Base-by-base conservation (phyloP, 2,797 vertebrate species). In the Tympanoctomys barrerae region DNA sequence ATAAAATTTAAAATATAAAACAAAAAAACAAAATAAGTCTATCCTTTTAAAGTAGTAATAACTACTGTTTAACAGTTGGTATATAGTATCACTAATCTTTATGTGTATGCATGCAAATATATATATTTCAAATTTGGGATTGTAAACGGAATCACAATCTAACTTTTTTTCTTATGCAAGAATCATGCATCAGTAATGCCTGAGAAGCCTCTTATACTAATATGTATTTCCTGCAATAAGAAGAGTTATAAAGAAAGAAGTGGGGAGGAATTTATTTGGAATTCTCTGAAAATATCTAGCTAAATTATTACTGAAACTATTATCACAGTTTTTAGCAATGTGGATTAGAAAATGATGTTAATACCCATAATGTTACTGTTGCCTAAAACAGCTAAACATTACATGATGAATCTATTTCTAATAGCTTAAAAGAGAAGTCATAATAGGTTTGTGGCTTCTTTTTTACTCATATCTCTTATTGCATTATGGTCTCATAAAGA, bases 341-440 rank as follows among this genome's bases (percentile, higher is more conserved):
- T 94, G 42, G 3, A 49, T 87, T 21, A 92, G 83, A 92, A 36
- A 94, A 52, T 83, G 10, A 52, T 89, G 42, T 90, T 86, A 73
- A 66, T 75, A 26, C 1, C 31, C 28, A 31, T 31, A 70, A 49
- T 62, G 42, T 33, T 84, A 4, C 26, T 39, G 22, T 16, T 77
- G 31, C 22, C 42, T 82, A 92, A 57, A 54, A 73, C 54, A 73
- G 11, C 33, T 59, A 39, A 7, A 59, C 0, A 57, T 1, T 70
- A 12, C 5, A 18, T 90, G 94, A 24, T 86, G 42, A 92, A 84
- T 7, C 49, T 70, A 59, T 82, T 87, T 89, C 70, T 7, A 86
- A 3, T 64, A 91, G 39, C 90, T 93, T 87, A 36, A 22, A n/a
- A 81, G 83, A 79, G 39, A 81, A 64, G 26, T 81, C 93, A 1